These are phyloP conservation scores for Eulemur rufifrons DNA, from an alignment of 2,113 vertebrate genomes.

Conservation along the genomic window DNA sequence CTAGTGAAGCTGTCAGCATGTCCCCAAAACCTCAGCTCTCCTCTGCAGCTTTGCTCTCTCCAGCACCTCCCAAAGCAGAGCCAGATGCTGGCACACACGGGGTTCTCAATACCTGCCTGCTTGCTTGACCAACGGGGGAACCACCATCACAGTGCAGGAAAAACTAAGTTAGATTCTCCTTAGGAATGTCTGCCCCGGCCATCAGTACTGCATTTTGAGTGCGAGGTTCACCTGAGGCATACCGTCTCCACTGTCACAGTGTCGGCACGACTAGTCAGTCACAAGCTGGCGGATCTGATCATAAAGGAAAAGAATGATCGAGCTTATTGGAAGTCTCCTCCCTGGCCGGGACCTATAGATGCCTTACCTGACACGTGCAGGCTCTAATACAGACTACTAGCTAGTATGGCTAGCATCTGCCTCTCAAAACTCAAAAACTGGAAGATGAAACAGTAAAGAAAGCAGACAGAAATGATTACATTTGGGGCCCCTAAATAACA, in stretches of 20 bases:
- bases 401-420: neutral
- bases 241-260: no score
- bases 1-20: neutral
- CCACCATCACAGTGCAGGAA: neutral
- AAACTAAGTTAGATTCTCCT: neutral
- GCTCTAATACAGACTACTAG: neutral
- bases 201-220: neutral
- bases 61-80: neutral
- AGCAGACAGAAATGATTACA: neutral
- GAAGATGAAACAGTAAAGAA: neutral
- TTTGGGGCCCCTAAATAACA: neutral
- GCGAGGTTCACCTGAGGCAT: neutral
- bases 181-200: neutral
- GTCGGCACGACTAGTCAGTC: neutral
- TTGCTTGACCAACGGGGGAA: neutral
- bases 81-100: neutral
- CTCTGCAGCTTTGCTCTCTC: neutral
- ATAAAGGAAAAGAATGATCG: neutral
- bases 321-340: neutral
- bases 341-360: neutral
- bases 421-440: neutral
- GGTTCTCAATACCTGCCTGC: neutral
- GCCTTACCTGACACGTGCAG: neutral
- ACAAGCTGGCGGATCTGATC: neutral
- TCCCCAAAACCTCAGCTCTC: neutral